Percentiles rank a stretch among this genome's conserved stretches.
Conservation (phyloP, 2,113 vertebrate genomes). For the Azemiops feae region DNA sequence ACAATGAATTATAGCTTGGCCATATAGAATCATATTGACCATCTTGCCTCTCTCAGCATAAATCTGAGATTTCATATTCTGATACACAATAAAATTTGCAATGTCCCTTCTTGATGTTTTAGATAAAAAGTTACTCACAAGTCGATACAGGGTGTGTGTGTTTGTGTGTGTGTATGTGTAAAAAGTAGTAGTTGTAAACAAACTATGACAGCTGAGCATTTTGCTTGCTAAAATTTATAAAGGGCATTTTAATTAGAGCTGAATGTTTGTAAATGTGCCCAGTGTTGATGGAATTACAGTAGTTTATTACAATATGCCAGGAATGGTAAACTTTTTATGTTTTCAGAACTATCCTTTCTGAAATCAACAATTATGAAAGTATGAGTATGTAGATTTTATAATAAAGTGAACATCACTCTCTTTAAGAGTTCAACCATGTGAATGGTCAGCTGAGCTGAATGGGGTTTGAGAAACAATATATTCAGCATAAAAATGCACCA, state of each 20-base stretch:
- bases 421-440: background rate
- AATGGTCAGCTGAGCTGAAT: background rate
- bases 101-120: background rate
- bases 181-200: conserved; percentile 28
- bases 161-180: conserved; percentile 6
- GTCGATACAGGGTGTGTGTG: background rate
- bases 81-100: background rate
- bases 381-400: background rate
- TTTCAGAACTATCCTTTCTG: background rate
- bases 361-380: background rate
- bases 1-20: background rate
- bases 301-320: background rate
- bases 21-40: background rate
- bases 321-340: background rate
- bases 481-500: background rate
- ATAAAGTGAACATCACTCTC: background rate
- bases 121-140: background rate
- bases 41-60: background rate
- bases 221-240: conserved; percentile 54
- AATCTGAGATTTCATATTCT: background rate
- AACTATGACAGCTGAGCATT: background rate
- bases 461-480: background rate
- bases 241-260: conserved; percentile 51
- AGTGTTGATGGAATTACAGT: background rate
- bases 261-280: conserved; percentile 10